A percentile compares a stretch with the other conserved stretches of the same genome.
phyloP scores from a whole-genome alignment of 2,797 vertebrate genomes.

The Carduelis carduelis region DNA sequence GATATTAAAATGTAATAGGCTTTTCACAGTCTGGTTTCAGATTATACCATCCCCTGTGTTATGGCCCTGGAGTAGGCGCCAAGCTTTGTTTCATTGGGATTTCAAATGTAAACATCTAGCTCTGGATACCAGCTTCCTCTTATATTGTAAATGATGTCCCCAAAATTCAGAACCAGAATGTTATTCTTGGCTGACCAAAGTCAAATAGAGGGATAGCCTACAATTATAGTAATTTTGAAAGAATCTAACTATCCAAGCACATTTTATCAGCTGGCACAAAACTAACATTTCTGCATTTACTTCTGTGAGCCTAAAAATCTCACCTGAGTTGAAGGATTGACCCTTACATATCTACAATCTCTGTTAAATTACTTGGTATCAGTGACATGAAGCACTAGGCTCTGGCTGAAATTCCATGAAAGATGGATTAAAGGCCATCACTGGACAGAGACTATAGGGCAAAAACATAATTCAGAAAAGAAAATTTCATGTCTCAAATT shows the following conservation, averaged over 20 bases:
- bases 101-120: neutral
- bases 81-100: neutral
- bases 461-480: constrained; percentile 11
- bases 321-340: neutral
- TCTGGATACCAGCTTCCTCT: neutral
- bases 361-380: constrained; percentile 9
- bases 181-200: neutral
- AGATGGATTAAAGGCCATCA: neutral
- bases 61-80: neutral
- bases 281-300: neutral
- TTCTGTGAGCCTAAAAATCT: neutral
- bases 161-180: neutral
- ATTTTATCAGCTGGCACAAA: neutral
- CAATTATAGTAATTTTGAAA: neutral
- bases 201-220: neutral
- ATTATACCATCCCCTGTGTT: neutral
- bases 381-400: neutral
- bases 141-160: neutral
- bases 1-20: neutral
- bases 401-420: constrained; percentile 33
- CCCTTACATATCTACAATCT: neutral
- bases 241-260: neutral
- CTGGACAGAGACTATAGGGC: neutral
- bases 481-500: constrained; percentile 13
- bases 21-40: neutral